Base-by-base conservation (phyloP, 2,888 invertebrate genomes). In the Pardosa pseudoannulata region DNA sequence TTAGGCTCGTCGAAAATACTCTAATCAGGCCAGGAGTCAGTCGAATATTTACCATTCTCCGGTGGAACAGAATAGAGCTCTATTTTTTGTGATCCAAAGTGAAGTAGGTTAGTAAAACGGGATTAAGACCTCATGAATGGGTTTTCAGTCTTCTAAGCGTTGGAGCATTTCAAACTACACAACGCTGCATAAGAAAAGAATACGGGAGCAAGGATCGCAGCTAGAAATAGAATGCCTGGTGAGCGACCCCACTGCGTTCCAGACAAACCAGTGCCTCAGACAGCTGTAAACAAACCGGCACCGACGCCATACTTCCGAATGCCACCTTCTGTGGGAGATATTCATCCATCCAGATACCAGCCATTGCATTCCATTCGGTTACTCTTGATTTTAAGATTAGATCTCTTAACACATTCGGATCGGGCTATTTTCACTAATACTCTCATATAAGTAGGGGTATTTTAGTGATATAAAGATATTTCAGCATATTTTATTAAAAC, bases 191-290 rank as follows among this genome's bases (percentile, higher is more conserved):
- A 19, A 23, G 23, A 19, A 56, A 23, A 23, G 23, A 56, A 56
- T 23, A 19, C 56, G 56, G 56, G 56, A 23, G 23, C 56, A 56
- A 19, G 50, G 68, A 36, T 32, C 27, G 6, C 0, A 36, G 29
- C 27, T 32, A 41, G 50, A 78, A 78, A 78, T 78, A 78, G 68
- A 76, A 27, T 13, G 19, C 1, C 23, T n/a, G 78, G 78, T 78
- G 68, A 78, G 50, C 68, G 78, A 78, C 68, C 78, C 68, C 68
- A 23, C n/a, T 23, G 29, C 16, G 32, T 64, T 78, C 68, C 41
- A 31, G 16, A 46, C 50, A 56, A 50, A 5, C 29, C 27, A 29
- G 13, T 23, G 23, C 23, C 23, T 56, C 56, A 56, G 19, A 23
- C n/a, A 19, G 23, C 27, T 11, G 75, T 76, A 78, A 78, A 78